Percentiles rank a stretch among this genome's conserved stretches.
These are phyloP conservation scores for Trichomalopsis sarcophagae DNA, from an alignment of 1,140 invertebrate species.

Conservation along the genomic window DNA sequence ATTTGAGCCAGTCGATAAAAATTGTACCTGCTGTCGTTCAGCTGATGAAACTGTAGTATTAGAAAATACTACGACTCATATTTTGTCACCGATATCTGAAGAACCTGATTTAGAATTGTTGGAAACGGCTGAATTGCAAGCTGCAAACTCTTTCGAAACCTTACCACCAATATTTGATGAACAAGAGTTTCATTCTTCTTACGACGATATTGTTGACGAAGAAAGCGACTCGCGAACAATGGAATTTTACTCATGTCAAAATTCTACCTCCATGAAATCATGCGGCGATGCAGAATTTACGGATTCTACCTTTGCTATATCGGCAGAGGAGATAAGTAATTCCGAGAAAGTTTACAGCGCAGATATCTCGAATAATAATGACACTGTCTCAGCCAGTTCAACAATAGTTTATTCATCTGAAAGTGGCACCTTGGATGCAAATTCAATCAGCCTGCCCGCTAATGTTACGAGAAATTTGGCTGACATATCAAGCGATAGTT, in stretches of 20 bases:
- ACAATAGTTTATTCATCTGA: conserved; percentile 12
- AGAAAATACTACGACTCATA: conserved; percentile 9
- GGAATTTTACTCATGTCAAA: conserved; percentile 44
- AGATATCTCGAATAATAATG: conserved; percentile 54
- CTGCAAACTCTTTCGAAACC: not conserved
- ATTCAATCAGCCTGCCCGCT: not conserved
- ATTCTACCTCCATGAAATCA: conserved; percentile 33
- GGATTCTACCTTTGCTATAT: conserved; percentile 54
- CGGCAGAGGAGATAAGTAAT: conserved; percentile 40
- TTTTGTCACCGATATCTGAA: conserved; percentile 23
- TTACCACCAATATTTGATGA: conserved; percentile 25
- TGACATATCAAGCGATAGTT: conserved; percentile 27
- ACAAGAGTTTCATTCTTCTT: conserved; percentile 5
- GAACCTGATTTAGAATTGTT: conserved; percentile 29
- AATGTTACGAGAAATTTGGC: not conserved
- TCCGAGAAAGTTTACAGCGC: conserved; percentile 49
- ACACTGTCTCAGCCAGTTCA: conserved; percentile 31
- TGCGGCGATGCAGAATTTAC: conserved; percentile 13
- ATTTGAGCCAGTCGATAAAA: conserved; percentile 30
- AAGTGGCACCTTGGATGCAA: not conserved
- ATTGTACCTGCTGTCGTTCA: not conserved
- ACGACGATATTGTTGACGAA: not conserved
- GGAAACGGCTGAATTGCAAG: not conserved
- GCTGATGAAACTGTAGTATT: not conserved
- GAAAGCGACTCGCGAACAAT: not conserved